phyloP scores from a whole-genome alignment of 1,140 invertebrate species.

The Macrotrachela quadricornifera region DNA sequence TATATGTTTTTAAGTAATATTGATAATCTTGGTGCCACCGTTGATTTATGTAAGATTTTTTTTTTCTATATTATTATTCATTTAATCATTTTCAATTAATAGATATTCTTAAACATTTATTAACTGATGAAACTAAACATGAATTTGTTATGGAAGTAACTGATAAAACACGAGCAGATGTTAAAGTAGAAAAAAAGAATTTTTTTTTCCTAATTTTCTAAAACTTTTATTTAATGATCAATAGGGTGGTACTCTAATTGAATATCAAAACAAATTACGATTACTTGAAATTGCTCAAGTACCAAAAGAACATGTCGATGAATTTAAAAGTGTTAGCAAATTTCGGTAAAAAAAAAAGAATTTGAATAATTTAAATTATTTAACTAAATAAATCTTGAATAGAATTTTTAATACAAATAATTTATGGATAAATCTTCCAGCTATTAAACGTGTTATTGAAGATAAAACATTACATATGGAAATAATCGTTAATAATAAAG shows the following conservation, averaged over 20 bases:
- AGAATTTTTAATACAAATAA: conserved; percentile 98
- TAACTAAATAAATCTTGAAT: conserved; percentile 5
- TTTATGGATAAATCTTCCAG: conserved; percentile 75
- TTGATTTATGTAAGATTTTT: conserved; percentile 51
- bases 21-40: conserved; percentile 93
- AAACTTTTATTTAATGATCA: background rate
- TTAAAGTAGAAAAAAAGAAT: conserved; percentile 46
- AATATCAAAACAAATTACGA: conserved; percentile 79
- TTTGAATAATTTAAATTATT: background rate
- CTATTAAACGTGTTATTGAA: conserved; percentile 61
- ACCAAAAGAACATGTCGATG: conserved; percentile 83
- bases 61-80: background rate
- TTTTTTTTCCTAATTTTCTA: background rate
- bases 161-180: conserved; percentile 92
- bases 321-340: conserved; percentile 91
- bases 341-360: conserved; percentile 63
- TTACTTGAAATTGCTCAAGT: conserved; percentile 98
- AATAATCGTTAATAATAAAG: conserved; percentile 86
- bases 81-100: no score
- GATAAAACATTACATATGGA: conserved; percentile 70
- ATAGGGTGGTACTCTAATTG: conserved; percentile 83
- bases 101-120: no score
- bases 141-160: conserved; percentile 99
- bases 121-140: conserved; percentile 17
- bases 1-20: conserved; percentile 98